These are phyloP conservation scores for Otolemur crassicaudatus DNA, from an alignment of 2,797 vertebrate genomes.

Conservation along the genomic window DNA sequence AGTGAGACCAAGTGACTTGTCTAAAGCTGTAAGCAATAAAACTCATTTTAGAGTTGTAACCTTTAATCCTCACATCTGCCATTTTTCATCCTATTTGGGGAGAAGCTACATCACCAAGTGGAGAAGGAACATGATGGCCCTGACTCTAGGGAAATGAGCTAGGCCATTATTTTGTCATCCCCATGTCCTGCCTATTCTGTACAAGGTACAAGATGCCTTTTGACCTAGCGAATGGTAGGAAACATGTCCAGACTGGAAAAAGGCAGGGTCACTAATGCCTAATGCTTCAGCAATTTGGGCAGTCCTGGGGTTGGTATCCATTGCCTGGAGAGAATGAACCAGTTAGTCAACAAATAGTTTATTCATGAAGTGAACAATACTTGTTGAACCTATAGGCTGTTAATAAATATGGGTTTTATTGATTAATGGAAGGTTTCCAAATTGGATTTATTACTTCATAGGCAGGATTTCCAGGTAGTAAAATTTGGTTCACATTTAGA, in stretches of 20 bases:
- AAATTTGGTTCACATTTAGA: background rate
- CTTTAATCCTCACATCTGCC: background rate
- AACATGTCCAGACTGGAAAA: conserved; percentile 27
- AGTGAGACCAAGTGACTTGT: background rate
- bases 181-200: background rate
- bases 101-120: background rate
- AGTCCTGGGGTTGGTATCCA: background rate
- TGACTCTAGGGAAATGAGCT: background rate
- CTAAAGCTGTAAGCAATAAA: background rate
- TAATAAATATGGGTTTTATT: background rate
- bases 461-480: conserved; percentile 8
- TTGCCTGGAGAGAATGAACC: conserved; percentile 12
- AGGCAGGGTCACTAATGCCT: conserved; percentile 53
- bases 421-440: conserved; percentile 43
- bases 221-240: conserved; percentile 33
- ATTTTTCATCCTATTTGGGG: background rate
- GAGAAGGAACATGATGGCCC: background rate
- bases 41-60: background rate
- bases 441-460: background rate
- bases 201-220: conserved; percentile 34
- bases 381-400: background rate
- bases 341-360: conserved; percentile 42
- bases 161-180: conserved; percentile 14
- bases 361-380: conserved; percentile 39
- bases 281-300: conserved; percentile 34